Evolutionary conservation across 2,888 invertebrate genomes (phyloP), one percentile per base, ranked within the genome.

Genomic region (Gonocerus acuteangulatus): DNA sequence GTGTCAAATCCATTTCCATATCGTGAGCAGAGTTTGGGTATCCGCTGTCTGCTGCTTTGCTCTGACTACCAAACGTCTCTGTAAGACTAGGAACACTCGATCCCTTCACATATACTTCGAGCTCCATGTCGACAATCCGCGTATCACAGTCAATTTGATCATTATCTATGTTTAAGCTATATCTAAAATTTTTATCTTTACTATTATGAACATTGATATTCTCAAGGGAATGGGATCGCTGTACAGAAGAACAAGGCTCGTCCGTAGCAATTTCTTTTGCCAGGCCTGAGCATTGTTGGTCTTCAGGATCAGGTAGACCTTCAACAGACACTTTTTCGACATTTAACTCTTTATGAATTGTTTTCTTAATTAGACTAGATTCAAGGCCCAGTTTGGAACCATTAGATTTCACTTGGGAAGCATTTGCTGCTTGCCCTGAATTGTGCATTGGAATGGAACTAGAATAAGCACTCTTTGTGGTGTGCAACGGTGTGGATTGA

Each of bases 1-100:
- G 69, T 1, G 69, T 69, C 60, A 67, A 45, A 52, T 68, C 68
- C 63, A 66, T 63, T 9, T 68, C 68, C 67, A 68, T 67, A 39
- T 67, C 65, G 22, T 60, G 65, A 13, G 64, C 64, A 2, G 69
- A 68, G 52, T 67, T 67, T 6, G 69, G 69, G 52, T 68, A 69
- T 1, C 69, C 69, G 44, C 69, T 69, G 57, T 69, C 69, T 6
- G 47, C 64, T 15, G 66, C 67, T 56, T 62, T 67, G 48, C 67
- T 68, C 18, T 64, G 60, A 48, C 63, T 64, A 11, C 61, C 63
- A 47, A 56, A 48, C 22, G 63, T 61, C 22, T 64, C 64, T 11
- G 63, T 57, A 34, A 63, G 52, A 45, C 63, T 63, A 16, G 61
- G 60, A 34, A 61, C 15, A 22, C 63, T 63, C 16, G 42, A 56